phyloP scores from a whole-genome alignment of 2,888 invertebrate genomes.

The Trisateles emortualis region DNA sequence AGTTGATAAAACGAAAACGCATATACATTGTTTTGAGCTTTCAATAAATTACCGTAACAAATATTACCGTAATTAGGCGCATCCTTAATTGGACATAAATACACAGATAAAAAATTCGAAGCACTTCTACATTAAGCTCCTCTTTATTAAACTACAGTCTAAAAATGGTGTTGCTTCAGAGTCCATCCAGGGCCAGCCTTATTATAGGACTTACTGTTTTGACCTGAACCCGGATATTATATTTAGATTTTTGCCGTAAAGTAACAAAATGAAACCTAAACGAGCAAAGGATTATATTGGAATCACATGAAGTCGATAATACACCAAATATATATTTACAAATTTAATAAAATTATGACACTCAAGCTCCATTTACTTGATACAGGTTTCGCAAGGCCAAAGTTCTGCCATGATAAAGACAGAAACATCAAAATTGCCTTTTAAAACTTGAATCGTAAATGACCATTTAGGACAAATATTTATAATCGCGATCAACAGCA shows the following conservation, averaged over 20 bases:
- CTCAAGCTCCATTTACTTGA: conserved; percentile 7
- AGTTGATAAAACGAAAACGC: conserved; percentile 34
- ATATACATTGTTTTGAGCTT: conserved; percentile 44
- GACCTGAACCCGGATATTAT: conserved; percentile 3
- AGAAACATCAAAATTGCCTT: not conserved
- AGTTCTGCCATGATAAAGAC: not conserved
- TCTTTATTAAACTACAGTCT: conserved; percentile 57
- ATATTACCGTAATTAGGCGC: conserved; percentile 45
- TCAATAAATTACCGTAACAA: conserved; percentile 41
- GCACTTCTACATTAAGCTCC: conserved; percentile 66
- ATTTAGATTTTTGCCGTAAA: not conserved
- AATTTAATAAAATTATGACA: conserved; percentile 19
- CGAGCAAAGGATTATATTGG: conserved; percentile 2
- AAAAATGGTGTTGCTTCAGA: conserved; percentile 49
- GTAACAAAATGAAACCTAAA: not conserved
- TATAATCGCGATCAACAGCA: conserved; percentile 33
- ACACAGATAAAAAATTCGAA: conserved; percentile 53
- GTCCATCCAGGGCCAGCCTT: conserved; percentile 38
- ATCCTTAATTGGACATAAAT: conserved; percentile 39
- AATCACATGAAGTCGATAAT: conserved; percentile 9
- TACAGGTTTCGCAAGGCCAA: not conserved
- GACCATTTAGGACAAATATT: conserved; percentile 12
- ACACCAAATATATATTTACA: conserved; percentile 44
- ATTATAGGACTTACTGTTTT: conserved; percentile 15
- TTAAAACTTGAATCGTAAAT: not conserved